Evolutionary conservation across 2,888 invertebrate species (phyloP).

Genomic region (Thereva unica): DNA sequence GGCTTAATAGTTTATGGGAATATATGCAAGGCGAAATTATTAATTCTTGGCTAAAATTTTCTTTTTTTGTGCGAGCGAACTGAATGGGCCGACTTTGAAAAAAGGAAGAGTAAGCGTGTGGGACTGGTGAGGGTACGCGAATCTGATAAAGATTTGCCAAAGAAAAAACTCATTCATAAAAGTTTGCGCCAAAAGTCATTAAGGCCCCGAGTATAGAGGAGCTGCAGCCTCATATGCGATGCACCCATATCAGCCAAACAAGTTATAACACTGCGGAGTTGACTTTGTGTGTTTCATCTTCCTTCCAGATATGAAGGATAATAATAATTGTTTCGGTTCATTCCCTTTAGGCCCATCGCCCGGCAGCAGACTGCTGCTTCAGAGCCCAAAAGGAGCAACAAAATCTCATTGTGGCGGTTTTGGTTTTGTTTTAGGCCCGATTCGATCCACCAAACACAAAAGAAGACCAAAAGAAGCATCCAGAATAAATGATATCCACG

Average conservation of each 20-base stretch:
- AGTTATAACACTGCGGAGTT: conserved; percentile 13
- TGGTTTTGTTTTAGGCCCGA: conserved; percentile 25
- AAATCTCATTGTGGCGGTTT: conserved; percentile 8
- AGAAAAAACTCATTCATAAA: conserved; percentile 34
- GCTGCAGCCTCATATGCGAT: conserved; percentile 15
- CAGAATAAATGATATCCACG: conserved; percentile 1
- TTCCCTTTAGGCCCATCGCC: conserved; percentile 26
- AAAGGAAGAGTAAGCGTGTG: neutral
- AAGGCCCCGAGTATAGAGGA: conserved; percentile 23
- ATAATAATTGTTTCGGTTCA: conserved; percentile 35
- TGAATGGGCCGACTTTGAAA: neutral
- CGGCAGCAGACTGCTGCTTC: conserved; percentile 30
- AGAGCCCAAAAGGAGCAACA: conserved; percentile 21
- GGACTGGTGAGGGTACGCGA: conserved; percentile 12
- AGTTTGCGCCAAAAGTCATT: conserved; percentile 33
- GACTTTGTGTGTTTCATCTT: conserved; percentile 21
- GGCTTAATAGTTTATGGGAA: conserved; percentile 25
- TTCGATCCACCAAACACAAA: conserved; percentile 9
- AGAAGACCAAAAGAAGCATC: conserved; percentile 13
- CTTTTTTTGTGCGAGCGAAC: neutral
- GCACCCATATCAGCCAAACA: conserved; percentile 1
- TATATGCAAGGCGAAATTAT: conserved; percentile 17
- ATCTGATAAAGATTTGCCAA: conserved; percentile 26
- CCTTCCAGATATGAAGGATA: conserved; percentile 21
- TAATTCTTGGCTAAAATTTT: conserved; percentile 28